phyloP scores from a whole-genome alignment of 1,140 invertebrate genomes.

The Gryllus bimaculatus region DNA sequence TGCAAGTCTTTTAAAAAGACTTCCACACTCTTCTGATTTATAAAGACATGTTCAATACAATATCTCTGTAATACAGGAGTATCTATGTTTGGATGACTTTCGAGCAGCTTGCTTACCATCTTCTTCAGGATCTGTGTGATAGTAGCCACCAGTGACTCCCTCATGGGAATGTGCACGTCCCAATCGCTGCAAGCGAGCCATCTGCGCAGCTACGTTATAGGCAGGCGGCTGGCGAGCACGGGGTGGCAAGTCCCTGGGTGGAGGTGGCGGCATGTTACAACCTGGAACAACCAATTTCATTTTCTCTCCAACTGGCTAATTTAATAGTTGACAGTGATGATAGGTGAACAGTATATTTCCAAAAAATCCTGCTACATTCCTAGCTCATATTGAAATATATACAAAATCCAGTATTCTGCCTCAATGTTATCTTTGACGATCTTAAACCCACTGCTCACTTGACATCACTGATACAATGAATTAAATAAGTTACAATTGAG shows the following conservation, averaged over 20 bases:
- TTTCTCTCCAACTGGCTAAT: too few relatives aligned
- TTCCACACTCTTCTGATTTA: not conserved
- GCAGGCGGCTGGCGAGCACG: conserved; percentile 52
- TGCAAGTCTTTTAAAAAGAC: not conserved
- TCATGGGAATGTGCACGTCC: conserved; percentile 78
- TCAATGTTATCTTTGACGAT: too few relatives aligned
- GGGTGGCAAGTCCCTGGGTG: conserved; percentile 20
- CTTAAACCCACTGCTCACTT: too few relatives aligned
- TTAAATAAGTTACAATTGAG: too few relatives aligned
- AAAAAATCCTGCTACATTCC: too few relatives aligned
- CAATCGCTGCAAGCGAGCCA: conserved; percentile 63
- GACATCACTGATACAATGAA: too few relatives aligned
- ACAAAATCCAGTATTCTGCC: too few relatives aligned
- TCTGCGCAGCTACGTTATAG: conserved; percentile 69
- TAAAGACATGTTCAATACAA: not conserved
- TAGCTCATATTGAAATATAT: too few relatives aligned
- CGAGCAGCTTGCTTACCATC: conserved; percentile 35
- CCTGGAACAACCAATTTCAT: conserved; percentile 1
- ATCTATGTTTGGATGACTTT: conserved; percentile 3
- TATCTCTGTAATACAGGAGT: not conserved
- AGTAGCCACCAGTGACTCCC: conserved; percentile 68
- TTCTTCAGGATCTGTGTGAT: conserved; percentile 57
- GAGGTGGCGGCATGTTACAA: conserved; percentile 25
- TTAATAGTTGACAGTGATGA: too few relatives aligned
- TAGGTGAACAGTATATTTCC: too few relatives aligned